A percentile compares a stretch with the other conserved stretches of the same genome.
These are phyloP conservation scores for Siphamia tubifer DNA, from an alignment of 2,113 vertebrate species.

Conservation along the genomic window DNA sequence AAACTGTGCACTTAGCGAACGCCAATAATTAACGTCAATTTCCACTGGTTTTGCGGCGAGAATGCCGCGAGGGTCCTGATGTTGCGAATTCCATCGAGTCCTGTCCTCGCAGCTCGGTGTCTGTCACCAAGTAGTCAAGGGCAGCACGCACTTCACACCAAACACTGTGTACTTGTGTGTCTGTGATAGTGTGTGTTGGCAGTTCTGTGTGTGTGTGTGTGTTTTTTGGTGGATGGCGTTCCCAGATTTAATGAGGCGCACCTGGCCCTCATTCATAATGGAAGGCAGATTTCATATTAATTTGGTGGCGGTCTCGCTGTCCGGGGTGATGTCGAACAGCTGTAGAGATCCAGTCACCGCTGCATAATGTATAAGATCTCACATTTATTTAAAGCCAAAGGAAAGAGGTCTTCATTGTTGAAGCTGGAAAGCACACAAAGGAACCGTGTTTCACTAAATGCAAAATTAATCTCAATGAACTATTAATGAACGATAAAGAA, in stretches of 20 bases:
- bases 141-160: constrained; percentile 37
- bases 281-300: constrained; percentile 76
- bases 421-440: neutral
- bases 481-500: no score
- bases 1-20: constrained; percentile 28
- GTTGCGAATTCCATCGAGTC: constrained; percentile 34
- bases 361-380: constrained; percentile 75
- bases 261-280: constrained; percentile 81
- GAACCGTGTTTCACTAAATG: neutral
- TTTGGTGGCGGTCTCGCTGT: constrained; percentile 70
- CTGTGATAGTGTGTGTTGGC: neutral
- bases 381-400: constrained; percentile 50
- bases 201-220: constrained; percentile 3
- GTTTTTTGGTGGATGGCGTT: constrained; percentile 43
- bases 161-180: constrained; percentile 2
- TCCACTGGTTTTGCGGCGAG: constrained; percentile 2
- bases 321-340: constrained; percentile 75
- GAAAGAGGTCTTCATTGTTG: constrained; percentile 51
- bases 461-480: constrained; percentile 12
- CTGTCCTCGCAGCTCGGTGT: constrained; percentile 6
- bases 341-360: constrained; percentile 63
- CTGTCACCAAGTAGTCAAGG: constrained; percentile 61
- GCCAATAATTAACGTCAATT: constrained; percentile 63
- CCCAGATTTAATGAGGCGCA: constrained; percentile 77
- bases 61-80: constrained; percentile 10